Evolutionary conservation across 2,888 invertebrate species (phyloP), one percentile per base, ranked within the genome.

Genomic region (Ceraclea dissimilis): DNA sequence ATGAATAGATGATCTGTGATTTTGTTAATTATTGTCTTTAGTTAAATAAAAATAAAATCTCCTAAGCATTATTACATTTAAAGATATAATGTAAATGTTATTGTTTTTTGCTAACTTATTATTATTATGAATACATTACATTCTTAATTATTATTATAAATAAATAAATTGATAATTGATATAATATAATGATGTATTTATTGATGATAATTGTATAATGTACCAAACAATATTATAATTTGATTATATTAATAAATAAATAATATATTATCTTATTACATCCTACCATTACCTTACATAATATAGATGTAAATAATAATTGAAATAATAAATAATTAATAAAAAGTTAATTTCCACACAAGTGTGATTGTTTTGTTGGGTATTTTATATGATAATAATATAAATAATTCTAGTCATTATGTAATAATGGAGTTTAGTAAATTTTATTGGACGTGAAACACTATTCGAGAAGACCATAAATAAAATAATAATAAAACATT

Each of bases 311-410:
- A 16, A 48, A 51, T 39, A 52, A 54, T 54, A 54, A 34, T 31
- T 21, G 49, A 47, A 33, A 33, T 51, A 31, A 44, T 49, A 49
- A 49, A 44, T 49, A 54, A 51, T 54, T 49, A 52, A 49, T 39
- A 18, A 52, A 26, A 55, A 49, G 39, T 39, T 39, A 39, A 39
- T 31, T 49, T 52, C 39, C 22, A 39, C 33, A 56, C 46, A 22
- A 56, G 48, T 56, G 49, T 56, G 52, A 56, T 56, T 56, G 52
- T 56, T 56, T 52, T 56, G 56, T 56, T 56, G 56, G 49, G 34
- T 56, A 52, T 52, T 56, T 56, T 47, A 52, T 56, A 39, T 39
- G 16, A 39, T 39, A 39, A 39, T 39, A 39, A 39, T 39, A 39
- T 8, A 52, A 52, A 43, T 46, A 55, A 49, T 44, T 44, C 44